phyloP scores from a whole-genome alignment of 2,113 vertebrate species.

The Neotoma lepida region DNA sequence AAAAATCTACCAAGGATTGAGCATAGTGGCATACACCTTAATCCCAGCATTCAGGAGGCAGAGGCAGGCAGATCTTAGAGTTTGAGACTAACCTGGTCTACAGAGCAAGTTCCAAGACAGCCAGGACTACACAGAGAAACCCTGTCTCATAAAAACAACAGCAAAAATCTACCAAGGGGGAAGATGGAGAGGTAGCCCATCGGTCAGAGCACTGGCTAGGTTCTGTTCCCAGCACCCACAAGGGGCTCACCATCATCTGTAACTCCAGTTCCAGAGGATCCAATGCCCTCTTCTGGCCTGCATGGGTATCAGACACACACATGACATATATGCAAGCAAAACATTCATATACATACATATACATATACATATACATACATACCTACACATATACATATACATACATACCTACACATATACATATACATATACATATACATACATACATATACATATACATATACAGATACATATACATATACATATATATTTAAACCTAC shows the following conservation, averaged over 20 bases:
- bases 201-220: neutral
- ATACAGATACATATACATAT: neutral
- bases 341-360: neutral
- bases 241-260: neutral
- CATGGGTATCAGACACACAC: neutral
- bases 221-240: neutral
- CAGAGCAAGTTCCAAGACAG: neutral
- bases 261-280: neutral
- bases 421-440: neutral
- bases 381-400: neutral
- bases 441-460: neutral
- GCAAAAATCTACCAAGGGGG: neutral
- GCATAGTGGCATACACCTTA: neutral
- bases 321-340: neutral
- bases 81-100: neutral
- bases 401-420: neutral
- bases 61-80: neutral
- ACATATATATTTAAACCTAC: neutral
- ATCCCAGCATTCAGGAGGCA: neutral
- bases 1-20: neutral
- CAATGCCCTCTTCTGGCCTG: neutral
- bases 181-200: neutral
- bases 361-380: too few species aligned
- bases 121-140: neutral
- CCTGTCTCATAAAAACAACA: neutral